phyloP scores from a whole-genome alignment of 1,140 invertebrate species.

The Eubasilissa regina region DNA sequence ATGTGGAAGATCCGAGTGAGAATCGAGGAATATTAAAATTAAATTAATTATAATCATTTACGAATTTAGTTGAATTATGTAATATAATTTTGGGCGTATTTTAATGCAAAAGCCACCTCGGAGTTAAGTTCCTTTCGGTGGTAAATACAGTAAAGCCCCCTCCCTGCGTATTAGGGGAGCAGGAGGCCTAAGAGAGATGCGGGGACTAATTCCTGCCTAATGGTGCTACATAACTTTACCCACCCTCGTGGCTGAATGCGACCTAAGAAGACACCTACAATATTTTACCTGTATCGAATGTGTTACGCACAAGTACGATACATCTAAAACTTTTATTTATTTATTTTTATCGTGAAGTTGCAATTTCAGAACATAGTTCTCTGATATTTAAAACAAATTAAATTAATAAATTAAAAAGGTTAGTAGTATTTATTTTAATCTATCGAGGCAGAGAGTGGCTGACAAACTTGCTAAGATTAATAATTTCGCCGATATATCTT shows the following conservation, averaged over 20 bases:
- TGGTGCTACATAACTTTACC: slow-evolving; percentile 48
- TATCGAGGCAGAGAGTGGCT: no score
- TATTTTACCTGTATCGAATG: slow-evolving; percentile 7
- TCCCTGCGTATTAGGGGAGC: slow-evolving; percentile 52
- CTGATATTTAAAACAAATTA: no score
- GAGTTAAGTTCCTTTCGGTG: slow-evolving; percentile 33
- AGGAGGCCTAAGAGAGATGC: slow-evolving; percentile 42
- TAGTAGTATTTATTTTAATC: no score
- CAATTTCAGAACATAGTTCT: no score
- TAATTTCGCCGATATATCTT: no score
- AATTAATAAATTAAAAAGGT: no score
- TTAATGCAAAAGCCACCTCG: slow-evolving; percentile 50
- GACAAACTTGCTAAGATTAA: no score
- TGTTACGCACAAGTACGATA: no score
- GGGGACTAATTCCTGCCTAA: slow-evolving; percentile 60
- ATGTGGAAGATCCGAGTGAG: background rate
- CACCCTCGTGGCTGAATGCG: slow-evolving; percentile 29
- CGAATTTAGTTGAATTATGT: slow-evolving; percentile 53
- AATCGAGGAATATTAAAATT: slow-evolving; percentile 33
- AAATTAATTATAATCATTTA: slow-evolving; percentile 58
- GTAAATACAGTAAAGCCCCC: slow-evolving; percentile 32
- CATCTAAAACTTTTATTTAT: no score
- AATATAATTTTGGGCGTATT: slow-evolving; percentile 13
- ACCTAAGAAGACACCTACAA: slow-evolving; percentile 10
- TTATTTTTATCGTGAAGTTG: no score